Percentiles rank a stretch among this genome's conserved stretches.
phyloP scores from a whole-genome alignment of 2,888 invertebrate species.

The Galerucella nymphaeae region DNA sequence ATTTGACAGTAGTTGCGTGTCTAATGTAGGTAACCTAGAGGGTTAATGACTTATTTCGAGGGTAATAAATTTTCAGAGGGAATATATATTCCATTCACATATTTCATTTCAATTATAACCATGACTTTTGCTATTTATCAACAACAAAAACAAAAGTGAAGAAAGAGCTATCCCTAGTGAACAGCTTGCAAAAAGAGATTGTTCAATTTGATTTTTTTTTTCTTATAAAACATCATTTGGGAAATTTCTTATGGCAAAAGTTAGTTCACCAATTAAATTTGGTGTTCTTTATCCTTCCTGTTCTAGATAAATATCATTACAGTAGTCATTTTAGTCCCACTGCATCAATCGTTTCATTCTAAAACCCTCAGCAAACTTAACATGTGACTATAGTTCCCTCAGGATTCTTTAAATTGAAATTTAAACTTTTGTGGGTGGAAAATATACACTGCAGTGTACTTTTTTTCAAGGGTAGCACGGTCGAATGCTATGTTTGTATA shows the following conservation, averaged over 20 bases:
- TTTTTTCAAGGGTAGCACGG: slow-evolving; percentile 45
- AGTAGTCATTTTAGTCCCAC: neutral
- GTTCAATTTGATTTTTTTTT: too few relatives aligned
- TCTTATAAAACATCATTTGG: too few relatives aligned
- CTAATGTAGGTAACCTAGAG: slow-evolving; percentile 36
- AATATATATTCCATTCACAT: slow-evolving; percentile 39
- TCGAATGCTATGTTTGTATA: slow-evolving; percentile 54
- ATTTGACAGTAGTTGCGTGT: slow-evolving; percentile 42
- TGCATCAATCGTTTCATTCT: neutral
- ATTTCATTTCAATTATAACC: slow-evolving; percentile 38
- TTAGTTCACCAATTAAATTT: too few relatives aligned
- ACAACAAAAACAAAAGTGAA: slow-evolving; percentile 7
- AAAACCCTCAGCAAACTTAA: neutral
- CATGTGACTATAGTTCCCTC: slow-evolving; percentile 7
- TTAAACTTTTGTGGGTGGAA: slow-evolving; percentile 12
- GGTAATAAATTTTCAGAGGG: slow-evolving; percentile 43
- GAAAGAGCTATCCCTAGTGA: neutral
- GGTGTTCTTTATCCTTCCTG: too few relatives aligned
- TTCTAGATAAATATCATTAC: neutral
- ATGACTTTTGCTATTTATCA: slow-evolving; percentile 21
- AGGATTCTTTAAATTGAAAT: slow-evolving; percentile 12
- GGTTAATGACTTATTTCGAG: slow-evolving; percentile 48
- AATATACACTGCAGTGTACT: slow-evolving; percentile 12
- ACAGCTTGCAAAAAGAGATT: too few relatives aligned
- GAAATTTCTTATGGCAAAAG: too few relatives aligned